These are phyloP conservation scores for Monochamus alternatus DNA, from an alignment of 2,888 invertebrate genomes.

Conservation along the genomic window DNA sequence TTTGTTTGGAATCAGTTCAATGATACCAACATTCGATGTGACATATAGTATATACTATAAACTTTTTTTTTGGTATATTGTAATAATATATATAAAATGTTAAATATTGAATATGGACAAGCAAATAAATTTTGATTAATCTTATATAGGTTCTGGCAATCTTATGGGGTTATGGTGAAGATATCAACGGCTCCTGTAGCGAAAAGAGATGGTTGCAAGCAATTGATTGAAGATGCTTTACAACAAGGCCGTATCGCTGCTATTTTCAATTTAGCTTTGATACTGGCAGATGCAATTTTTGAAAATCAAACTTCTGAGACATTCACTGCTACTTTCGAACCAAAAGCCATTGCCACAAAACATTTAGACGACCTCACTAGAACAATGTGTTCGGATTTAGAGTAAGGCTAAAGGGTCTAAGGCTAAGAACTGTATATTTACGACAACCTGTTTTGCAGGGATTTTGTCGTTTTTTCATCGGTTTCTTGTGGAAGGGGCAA, in stretches of 20 bases:
- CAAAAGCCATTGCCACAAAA: constrained; percentile 90
- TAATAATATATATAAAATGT: too few relatives aligned
- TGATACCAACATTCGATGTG: too few relatives aligned
- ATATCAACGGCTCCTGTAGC: constrained; percentile 83
- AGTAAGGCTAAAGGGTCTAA: constrained; percentile 46
- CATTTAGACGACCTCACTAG: constrained; percentile 70
- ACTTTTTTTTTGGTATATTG: too few relatives aligned
- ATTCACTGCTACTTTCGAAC: constrained; percentile 79
- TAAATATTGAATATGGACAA: too few relatives aligned
- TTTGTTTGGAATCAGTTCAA: too few relatives aligned
- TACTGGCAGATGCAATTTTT: constrained; percentile 82
- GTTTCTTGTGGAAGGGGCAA: constrained; percentile 93
- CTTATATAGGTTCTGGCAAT: constrained; percentile 77
- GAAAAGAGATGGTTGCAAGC: constrained; percentile 79
- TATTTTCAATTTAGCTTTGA: constrained; percentile 92
- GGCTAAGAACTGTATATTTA: too few relatives aligned
- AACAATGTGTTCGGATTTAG: constrained; percentile 56
- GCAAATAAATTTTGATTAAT: too few relatives aligned
- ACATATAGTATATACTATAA: too few relatives aligned
- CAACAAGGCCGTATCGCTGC: constrained; percentile 83
- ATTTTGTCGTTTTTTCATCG: constrained; percentile 93
- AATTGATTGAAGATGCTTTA: constrained; percentile 78
- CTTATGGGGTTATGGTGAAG: constrained; percentile 79
- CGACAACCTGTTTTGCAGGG: constrained; percentile 65
- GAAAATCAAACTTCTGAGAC: constrained; percentile 83